phyloP scores from a whole-genome alignment of 1,140 invertebrate genomes.

The Euschistus heros region DNA sequence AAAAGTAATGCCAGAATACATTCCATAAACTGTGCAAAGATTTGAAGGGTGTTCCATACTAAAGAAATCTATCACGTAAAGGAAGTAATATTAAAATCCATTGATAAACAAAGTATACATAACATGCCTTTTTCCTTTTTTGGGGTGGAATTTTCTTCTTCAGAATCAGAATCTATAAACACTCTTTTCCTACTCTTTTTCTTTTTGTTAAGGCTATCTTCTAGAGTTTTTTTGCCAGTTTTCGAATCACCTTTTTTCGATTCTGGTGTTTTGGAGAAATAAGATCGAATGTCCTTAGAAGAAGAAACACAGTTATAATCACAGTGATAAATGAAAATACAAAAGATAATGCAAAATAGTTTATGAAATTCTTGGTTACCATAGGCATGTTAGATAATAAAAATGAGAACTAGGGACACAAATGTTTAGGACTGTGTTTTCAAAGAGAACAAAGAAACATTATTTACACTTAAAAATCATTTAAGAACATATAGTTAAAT shows the following conservation, averaged over 20 bases:
- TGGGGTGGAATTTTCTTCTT: conserved; percentile 26
- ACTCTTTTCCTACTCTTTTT: conserved; percentile 26
- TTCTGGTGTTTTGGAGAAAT: conserved; percentile 1
- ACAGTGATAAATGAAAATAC: background rate
- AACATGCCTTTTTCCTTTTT: conserved; percentile 5
- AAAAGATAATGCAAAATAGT: background rate
- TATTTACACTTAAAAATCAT: too few relatives aligned
- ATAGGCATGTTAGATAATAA: background rate
- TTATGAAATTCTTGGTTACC: background rate
- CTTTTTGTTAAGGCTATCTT: background rate
- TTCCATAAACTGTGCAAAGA: too few relatives aligned
- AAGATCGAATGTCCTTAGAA: conserved; percentile 4
- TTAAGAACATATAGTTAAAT: too few relatives aligned
- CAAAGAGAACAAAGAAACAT: too few relatives aligned
- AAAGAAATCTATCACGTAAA: too few relatives aligned
- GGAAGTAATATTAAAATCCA: too few relatives aligned
- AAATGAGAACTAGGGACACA: too few relatives aligned
- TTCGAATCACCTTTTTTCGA: background rate
- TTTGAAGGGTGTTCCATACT: too few relatives aligned
- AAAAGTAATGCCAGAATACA: too few relatives aligned
- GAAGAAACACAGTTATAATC: background rate
- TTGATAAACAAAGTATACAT: background rate
- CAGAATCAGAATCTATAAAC: conserved; percentile 30
- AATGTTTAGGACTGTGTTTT: too few relatives aligned
- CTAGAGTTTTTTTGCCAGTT: background rate